Evolutionary conservation across 2,888 invertebrate genomes (phyloP).

Genomic region (Ecliptopera silaceata): DNA sequence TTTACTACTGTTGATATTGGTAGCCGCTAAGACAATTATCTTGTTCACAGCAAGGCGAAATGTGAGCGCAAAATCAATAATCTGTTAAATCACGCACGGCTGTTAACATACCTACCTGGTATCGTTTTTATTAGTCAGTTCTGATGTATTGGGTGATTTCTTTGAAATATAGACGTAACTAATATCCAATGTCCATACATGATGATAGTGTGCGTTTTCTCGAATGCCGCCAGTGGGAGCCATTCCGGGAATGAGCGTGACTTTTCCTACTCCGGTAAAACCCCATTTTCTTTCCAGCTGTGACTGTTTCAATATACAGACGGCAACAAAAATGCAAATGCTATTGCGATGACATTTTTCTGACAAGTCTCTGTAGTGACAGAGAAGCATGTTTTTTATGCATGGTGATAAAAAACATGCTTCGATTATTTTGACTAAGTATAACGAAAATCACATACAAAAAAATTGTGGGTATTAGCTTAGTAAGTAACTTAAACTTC

Average conservation of each 20-base stretch:
- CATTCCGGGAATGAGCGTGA: slow-evolving; percentile 33
- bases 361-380: no score
- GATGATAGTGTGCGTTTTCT: slow-evolving; percentile 31
- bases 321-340: slow-evolving; percentile 51
- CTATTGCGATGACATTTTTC: no score
- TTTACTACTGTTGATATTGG: no score
- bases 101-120: background rate
- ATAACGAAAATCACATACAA: no score
- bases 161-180: slow-evolving; percentile 9
- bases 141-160: background rate
- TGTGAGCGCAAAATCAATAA: background rate
- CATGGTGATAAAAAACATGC: no score
- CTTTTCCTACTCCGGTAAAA: slow-evolving; percentile 39
- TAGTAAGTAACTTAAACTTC: no score
- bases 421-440: no score
- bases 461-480: background rate
- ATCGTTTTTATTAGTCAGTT: background rate
- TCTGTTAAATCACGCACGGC: background rate
- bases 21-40: no score
- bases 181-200: slow-evolving; percentile 8
- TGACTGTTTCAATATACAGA: slow-evolving; percentile 43
- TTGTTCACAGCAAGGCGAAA: no score
- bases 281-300: slow-evolving; percentile 43
- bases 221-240: slow-evolving; percentile 34
- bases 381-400: no score